Conservation (phyloP, 2,888 invertebrate species). For the Melanargia galathea region DNA sequence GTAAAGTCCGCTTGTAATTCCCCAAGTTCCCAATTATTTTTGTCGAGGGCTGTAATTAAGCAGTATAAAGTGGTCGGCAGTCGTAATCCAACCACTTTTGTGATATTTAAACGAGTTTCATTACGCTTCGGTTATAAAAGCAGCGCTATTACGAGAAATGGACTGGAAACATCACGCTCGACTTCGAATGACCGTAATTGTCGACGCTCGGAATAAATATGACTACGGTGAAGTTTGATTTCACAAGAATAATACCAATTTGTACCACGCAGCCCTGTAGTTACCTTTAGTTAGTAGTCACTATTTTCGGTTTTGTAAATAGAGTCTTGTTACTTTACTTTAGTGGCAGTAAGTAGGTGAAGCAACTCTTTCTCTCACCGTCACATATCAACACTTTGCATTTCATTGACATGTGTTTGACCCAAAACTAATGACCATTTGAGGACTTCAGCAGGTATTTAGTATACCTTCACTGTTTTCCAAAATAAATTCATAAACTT, state of each 20-base stretch:
- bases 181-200: conserved; percentile 73
- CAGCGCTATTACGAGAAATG: conserved; percentile 75
- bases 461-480: no score
- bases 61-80: conserved; percentile 74
- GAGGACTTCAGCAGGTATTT: no score
- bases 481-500: no score
- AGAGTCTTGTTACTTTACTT: background rate
- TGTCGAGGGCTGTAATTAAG: conserved; percentile 78
- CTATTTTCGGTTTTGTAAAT: background rate
- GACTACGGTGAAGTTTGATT: conserved; percentile 51
- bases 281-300: background rate
- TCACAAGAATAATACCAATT: conserved; percentile 29
- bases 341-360: background rate
- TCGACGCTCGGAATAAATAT: conserved; percentile 52
- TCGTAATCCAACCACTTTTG: conserved; percentile 79
- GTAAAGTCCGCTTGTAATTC: conserved; percentile 69
- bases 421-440: background rate
- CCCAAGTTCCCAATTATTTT: conserved; percentile 78
- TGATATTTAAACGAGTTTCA: conserved; percentile 80
- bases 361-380: background rate
- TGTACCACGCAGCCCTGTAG: conserved; percentile 1
- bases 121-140: conserved; percentile 79
- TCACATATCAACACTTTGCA: background rate
- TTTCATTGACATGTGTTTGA: background rate
- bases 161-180: conserved; percentile 77